Conservation (phyloP, 2,888 invertebrate species). For the Orchesellides sinensis region DNA sequence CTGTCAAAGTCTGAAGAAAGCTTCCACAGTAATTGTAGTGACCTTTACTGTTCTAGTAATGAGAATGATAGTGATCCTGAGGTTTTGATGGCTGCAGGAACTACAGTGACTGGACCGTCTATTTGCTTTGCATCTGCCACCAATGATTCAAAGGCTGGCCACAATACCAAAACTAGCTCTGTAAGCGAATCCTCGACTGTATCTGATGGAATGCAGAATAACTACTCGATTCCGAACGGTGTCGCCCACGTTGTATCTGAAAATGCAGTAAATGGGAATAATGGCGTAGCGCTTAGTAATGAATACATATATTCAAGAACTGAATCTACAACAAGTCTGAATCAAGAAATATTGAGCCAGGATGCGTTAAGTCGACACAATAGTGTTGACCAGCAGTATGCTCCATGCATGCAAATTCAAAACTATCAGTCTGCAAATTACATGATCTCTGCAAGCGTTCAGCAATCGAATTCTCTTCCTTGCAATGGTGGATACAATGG, state of each 20-base stretch:
- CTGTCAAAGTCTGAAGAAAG: slow-evolving; percentile 51
- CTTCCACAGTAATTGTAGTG: slow-evolving; percentile 65
- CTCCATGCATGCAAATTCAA: slow-evolving; percentile 14
- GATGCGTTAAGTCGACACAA: slow-evolving; percentile 46
- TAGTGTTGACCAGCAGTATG: slow-evolving; percentile 44
- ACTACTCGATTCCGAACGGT: neutral
- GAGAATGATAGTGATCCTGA: slow-evolving; percentile 72
- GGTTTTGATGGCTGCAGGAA: slow-evolving; percentile 58
- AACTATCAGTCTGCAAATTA: slow-evolving; percentile 26
- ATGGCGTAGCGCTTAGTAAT: slow-evolving; percentile 17
- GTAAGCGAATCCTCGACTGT: slow-evolving; percentile 25
- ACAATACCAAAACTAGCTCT: neutral
- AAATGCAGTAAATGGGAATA: neutral
- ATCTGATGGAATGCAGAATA: slow-evolving; percentile 8
- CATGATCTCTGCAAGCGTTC: slow-evolving; percentile 41
- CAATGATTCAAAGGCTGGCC: neutral
- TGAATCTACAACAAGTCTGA: slow-evolving; percentile 57
- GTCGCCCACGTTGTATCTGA: neutral
- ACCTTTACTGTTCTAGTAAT: slow-evolving; percentile 66
- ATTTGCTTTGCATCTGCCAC: slow-evolving; percentile 67
- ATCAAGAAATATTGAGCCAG: slow-evolving; percentile 39
- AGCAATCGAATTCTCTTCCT: slow-evolving; percentile 45
- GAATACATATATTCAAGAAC: slow-evolving; percentile 42
- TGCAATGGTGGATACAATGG: slow-evolving; percentile 41
- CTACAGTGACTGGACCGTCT: slow-evolving; percentile 71